Evolutionary conservation across 1,140 invertebrate genomes (phyloP), one percentile per base, ranked within the genome.

Genomic region (Cyclargus thomasi): DNA sequence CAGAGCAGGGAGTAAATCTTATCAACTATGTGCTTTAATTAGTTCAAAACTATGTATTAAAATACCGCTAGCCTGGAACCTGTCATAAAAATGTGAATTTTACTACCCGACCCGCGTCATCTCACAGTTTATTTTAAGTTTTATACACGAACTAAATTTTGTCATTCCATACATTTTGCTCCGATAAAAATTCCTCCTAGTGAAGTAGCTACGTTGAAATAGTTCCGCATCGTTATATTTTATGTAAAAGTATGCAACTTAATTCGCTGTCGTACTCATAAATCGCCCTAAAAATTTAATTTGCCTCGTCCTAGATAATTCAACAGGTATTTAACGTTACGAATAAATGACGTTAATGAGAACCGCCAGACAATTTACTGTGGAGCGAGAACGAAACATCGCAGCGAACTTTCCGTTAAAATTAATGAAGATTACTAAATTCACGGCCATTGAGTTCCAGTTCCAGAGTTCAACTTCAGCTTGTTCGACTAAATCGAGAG

Each of bases 341-440:
- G 55, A 65, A 69, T 64, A 63, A 65, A 23, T 29, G 36, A 72
- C 74, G 73, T 73, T 73, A 79, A 59, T 59, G 55, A 23, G 53
- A 66, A 66, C 65, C 53, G 69, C 68, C 70, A 74, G 79, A 83
- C 79, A 80, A 55, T 66, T 59, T 59, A 59, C 18, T 59, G 65
- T 21, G 65, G 23, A 35, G 53, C 72, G 77, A 78, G 70, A 74
- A 75, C 75, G 74, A 74, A 76, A 76, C 69, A 74, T 70, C 69
- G 64, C 66, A 82, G 77, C 80, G 76, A 86, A 86, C 73, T 85
- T 81, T 75, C 81, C 72, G 74, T 78, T 72, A 73, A 85, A 88
- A 88, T 86, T 88, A 90, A 88, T 88, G 83, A 85, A 88, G 86
- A 88, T 90, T 86, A 86, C 83, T 82, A 88, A 86, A 86, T 88